These are phyloP conservation scores for Globia sparganii DNA, from an alignment of 2,888 invertebrate genomes.

Conservation along the genomic window DNA sequence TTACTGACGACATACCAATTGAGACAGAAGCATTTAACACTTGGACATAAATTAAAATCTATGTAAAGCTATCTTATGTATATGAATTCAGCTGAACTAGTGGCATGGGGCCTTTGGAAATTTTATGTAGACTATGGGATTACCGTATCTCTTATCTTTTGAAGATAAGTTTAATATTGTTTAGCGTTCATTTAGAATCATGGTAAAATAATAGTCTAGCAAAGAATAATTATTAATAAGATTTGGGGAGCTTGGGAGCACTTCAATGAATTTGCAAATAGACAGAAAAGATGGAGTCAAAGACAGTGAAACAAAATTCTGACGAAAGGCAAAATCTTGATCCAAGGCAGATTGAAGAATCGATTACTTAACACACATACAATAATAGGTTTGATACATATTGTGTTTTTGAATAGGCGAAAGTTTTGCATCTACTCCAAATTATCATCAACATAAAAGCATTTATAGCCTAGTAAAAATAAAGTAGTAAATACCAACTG, in stretches of 20 bases:
- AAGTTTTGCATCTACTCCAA: conserved; percentile 42
- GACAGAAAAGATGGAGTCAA: background rate
- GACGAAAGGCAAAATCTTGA: background rate
- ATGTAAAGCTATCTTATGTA: background rate
- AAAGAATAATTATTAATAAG: background rate
- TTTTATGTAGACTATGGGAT: conserved; percentile 12
- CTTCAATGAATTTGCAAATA: background rate
- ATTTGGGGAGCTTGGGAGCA: conserved; percentile 5
- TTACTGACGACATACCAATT: conserved; percentile 14
- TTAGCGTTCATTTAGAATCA: background rate
- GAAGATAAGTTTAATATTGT: conserved; percentile 19
- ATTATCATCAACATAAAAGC: conserved; percentile 18
- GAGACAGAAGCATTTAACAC: background rate
- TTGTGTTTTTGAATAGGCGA: conserved; percentile 24
- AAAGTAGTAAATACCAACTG: conserved; percentile 37
- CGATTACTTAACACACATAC: conserved; percentile 4
- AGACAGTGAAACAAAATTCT: background rate
- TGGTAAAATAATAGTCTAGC: background rate
- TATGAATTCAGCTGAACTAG: background rate
- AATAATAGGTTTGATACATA: conserved; percentile 22
- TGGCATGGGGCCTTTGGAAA: conserved; percentile 5
- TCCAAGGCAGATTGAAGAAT: conserved; percentile 1
- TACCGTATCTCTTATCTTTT: conserved; percentile 31
- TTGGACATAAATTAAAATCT: background rate
- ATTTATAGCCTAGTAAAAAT: conserved; percentile 24